These are phyloP conservation scores for Meteorus sp. DNA, from an alignment of 1,140 invertebrate species.

Conservation along the genomic window DNA sequence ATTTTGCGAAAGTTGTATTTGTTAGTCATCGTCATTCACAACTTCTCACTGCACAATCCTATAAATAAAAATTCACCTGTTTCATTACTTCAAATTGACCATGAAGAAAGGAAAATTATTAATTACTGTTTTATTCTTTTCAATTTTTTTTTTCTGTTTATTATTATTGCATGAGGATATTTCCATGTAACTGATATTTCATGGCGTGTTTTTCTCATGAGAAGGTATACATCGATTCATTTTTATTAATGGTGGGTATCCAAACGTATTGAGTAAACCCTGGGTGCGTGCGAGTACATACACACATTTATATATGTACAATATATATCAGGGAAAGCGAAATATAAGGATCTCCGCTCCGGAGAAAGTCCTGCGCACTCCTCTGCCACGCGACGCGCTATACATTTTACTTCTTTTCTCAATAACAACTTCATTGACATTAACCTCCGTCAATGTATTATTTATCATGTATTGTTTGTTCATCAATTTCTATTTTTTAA, in stretches of 20 bases:
- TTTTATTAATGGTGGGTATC: neutral
- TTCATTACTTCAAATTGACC: no score
- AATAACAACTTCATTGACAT: slow-evolving; percentile 22
- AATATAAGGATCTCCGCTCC: slow-evolving; percentile 42
- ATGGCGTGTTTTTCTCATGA: slow-evolving; percentile 2
- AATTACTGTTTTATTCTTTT: no score
- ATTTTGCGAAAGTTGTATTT: no score
- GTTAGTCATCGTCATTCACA: no score
- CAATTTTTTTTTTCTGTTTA: no score
- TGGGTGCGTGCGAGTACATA: slow-evolving; percentile 2
- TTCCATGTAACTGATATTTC: slow-evolving; percentile 20
- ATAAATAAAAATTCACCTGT: no score
- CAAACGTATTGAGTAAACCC: no score
- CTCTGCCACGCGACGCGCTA: slow-evolving; percentile 24
- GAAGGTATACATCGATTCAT: neutral
- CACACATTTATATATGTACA: neutral
- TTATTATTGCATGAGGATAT: slow-evolving; percentile 16
- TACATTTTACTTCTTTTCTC: slow-evolving; percentile 37
- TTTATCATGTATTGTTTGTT: no score
- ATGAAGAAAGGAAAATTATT: neutral
- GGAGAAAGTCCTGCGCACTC: slow-evolving; percentile 44
- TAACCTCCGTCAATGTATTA: neutral
- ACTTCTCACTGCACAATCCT: no score
- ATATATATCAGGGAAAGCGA: slow-evolving; percentile 44
- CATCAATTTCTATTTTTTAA: neutral